Conservation (phyloP, 2,888 invertebrate genomes). For the Rambutsinella grinnellia region DNA sequence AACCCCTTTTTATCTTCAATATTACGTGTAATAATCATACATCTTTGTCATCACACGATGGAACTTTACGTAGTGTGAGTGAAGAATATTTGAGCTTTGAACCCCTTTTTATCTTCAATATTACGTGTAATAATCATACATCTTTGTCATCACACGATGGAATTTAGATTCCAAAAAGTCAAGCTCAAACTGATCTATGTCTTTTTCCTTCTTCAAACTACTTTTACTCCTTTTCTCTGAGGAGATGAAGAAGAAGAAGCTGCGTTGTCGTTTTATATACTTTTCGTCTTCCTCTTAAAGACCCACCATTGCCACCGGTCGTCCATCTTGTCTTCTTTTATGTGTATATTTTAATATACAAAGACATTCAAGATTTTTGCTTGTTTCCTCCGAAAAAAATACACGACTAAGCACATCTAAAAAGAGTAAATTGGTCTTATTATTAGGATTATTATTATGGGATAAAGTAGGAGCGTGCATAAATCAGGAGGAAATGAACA, state of each 20-base stretch:
- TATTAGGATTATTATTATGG: background rate
- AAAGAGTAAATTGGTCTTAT: background rate
- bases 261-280: background rate
- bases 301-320: conserved; percentile 12
- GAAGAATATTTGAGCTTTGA: conserved; percentile 52
- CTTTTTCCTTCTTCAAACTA: conserved; percentile 39
- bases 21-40: conserved; percentile 58
- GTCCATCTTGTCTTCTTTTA: conserved; percentile 32
- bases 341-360: background rate
- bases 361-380: background rate
- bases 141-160: conserved; percentile 59
- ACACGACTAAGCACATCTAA: too few species aligned
- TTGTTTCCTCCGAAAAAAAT: background rate
- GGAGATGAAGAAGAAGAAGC: conserved; percentile 9
- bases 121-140: conserved; percentile 58
- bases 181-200: conserved; percentile 57
- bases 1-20: conserved; percentile 57
- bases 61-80: too few species aligned
- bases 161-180: conserved; percentile 59
- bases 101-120: conserved; percentile 57
- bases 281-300: background rate
- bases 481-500: too few species aligned
- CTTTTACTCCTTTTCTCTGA: conserved; percentile 14
- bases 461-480: background rate
- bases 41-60: conserved; percentile 59